Evolutionary conservation across 2,888 invertebrate genomes (phyloP), one percentile per base, ranked within the genome.

Genomic region (Hymenopus coronatus): DNA sequence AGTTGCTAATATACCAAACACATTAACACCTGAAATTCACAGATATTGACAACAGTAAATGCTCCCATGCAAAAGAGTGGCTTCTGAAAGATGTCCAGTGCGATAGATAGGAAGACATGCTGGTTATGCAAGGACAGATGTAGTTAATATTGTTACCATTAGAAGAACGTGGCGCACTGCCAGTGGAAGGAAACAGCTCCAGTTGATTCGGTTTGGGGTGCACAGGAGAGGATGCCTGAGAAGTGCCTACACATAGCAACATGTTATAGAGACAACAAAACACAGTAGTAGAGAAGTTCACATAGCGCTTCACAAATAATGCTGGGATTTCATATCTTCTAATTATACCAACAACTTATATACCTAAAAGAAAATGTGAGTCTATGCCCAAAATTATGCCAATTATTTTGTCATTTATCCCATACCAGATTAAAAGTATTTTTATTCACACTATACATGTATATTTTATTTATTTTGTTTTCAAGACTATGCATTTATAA

Each of bases 171-270:
- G 95, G 95, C 93, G 94, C 94, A 92, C 94, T 93, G 93, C 94
- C 94, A 83, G 87, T 87, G 92, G 94, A 94, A 92, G 95, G 95
- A 94, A 95, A 95, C 93, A 96, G 95, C 94, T 96, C 96, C 94
- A 96, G 95, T 94, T 96, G 95, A 92, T 95, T 95, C 92, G 96
- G 96, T 94, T 96, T 96, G 94, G 94, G 94, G 94, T 95, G 95
- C 92, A 95, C 95, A 92, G 96, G 96, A 92, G 96, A 94, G 93
- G 96, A 94, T 91, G 93, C 92, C 92, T 93, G 93, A 92, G 94
- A 94, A 91, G 93, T 91, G 91, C 93, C 94, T 93, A 92, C 91
- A 89, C 87, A 70, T 70, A 85, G 46, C 46, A 30, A 87, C 81
- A 70, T 28, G 81, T 28, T 70, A 33, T 28, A 70, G 30, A 28